A percentile compares a stretch with the other conserved stretches of the same genome.
Conservation (phyloP, 2,797 vertebrate species). For the Falco berigora region DNA sequence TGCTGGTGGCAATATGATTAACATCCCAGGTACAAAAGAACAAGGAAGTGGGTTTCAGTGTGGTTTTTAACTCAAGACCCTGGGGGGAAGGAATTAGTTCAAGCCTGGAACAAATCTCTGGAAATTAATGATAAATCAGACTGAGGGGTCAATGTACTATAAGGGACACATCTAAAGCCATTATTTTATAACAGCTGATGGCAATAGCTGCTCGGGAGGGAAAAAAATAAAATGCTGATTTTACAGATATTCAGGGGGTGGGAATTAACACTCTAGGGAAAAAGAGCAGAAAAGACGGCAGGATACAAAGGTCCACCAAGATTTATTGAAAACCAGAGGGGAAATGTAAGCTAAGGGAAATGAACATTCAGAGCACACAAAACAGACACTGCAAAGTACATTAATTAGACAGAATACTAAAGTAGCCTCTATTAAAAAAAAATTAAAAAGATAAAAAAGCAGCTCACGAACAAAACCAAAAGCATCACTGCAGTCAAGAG, state of each 20-base stretch:
- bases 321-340: constrained; percentile 55
- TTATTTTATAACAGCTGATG: constrained; percentile 65
- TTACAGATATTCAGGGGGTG: constrained; percentile 35
- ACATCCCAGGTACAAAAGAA: constrained; percentile 32
- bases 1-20: constrained; percentile 23
- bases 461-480: not conserved
- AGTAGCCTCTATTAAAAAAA: not conserved
- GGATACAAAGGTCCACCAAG: constrained; percentile 48
- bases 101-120: constrained; percentile 61
- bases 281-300: constrained; percentile 30
- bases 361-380: not conserved
- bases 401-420: not conserved
- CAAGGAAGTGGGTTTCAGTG: constrained; percentile 9
- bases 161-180: constrained; percentile 66
- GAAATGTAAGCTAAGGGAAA: constrained; percentile 25
- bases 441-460: not conserved
- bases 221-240: constrained; percentile 68
- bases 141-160: constrained; percentile 55
- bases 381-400: not conserved
- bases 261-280: constrained; percentile 50
- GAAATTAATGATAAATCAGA: constrained; percentile 71
- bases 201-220: constrained; percentile 35
- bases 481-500: not conserved
- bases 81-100: constrained; percentile 45
- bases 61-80: constrained; percentile 45